Conservation (phyloP, 2,113 vertebrate species). For the Ornithorhynchus anatinus region DNA sequence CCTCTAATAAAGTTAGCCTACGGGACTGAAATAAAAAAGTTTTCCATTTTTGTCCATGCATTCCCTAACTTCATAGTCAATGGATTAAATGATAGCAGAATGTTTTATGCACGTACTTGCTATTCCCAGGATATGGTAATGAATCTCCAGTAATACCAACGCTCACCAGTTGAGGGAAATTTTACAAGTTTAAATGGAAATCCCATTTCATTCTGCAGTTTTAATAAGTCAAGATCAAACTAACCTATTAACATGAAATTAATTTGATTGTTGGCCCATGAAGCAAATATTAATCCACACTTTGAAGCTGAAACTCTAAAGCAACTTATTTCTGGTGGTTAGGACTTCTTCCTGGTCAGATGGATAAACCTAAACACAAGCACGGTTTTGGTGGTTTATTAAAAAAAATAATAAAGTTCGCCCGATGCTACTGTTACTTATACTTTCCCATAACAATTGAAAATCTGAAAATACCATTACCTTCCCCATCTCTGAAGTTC, state of each 20-base stretch:
- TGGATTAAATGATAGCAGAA: neutral
- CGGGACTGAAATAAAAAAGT: neutral
- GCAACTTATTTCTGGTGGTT: too few relatives aligned
- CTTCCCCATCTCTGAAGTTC: neutral
- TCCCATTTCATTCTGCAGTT: neutral
- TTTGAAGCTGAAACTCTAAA: conserved; percentile 1
- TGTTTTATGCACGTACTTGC: neutral
- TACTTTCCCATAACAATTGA: neutral
- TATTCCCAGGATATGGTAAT: too few relatives aligned
- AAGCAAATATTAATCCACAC: neutral
- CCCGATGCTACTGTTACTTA: neutral
- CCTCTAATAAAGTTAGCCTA: neutral
- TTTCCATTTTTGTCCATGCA: neutral
- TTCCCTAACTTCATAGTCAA: neutral
- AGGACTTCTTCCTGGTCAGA: too few relatives aligned
- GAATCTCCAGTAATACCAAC: too few relatives aligned
- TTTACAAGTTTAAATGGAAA: neutral
- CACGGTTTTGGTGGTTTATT: too few relatives aligned
- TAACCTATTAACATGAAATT: neutral
- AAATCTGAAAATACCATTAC: neutral
- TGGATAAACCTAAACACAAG: too few relatives aligned
- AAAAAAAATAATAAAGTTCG: too few relatives aligned
- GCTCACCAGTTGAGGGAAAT: neutral
- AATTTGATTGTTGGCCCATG: neutral
- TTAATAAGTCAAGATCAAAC: neutral